Percentiles rank a stretch among this genome's conserved stretches.
phyloP scores from a whole-genome alignment of 2,797 vertebrate genomes.

The Buphagus erythrorhynchus region DNA sequence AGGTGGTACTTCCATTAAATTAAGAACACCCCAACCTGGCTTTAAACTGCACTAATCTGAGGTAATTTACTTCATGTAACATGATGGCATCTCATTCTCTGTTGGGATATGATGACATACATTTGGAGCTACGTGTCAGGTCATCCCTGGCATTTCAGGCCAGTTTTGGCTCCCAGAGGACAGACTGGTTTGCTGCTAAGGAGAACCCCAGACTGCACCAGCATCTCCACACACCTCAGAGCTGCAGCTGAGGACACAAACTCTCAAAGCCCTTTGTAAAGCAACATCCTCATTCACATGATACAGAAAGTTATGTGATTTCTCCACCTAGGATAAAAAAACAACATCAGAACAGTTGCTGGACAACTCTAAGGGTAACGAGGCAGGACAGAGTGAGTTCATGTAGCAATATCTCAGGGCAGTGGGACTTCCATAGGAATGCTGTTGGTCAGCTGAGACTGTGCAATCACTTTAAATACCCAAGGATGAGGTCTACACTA shows the following conservation, averaged over 20 bases:
- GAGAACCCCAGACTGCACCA: background rate
- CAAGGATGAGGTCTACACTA: background rate
- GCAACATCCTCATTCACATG: background rate
- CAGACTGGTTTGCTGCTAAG: background rate
- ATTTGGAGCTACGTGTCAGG: background rate
- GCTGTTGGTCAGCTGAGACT: background rate
- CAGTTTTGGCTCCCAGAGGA: background rate
- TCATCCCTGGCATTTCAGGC: background rate
- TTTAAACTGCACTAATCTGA: background rate
- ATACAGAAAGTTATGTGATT: background rate
- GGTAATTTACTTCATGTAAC: background rate
- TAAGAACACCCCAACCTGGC: background rate
- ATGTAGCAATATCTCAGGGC: background rate
- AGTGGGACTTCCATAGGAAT: background rate
- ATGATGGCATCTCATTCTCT: background rate
- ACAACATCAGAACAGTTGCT: background rate
- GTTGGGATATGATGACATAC: background rate
- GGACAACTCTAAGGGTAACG: background rate
- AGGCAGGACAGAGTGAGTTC: background rate
- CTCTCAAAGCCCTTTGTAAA: background rate
- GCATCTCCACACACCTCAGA: background rate
- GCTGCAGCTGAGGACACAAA: background rate
- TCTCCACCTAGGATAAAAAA: background rate
- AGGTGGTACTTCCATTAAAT: background rate
- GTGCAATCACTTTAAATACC: background rate